A percentile compares a stretch with the other conserved stretches of the same genome.
Conservation (phyloP, 64 coral and sea anemone species). For the Dendrophyllia cribrosa region DNA sequence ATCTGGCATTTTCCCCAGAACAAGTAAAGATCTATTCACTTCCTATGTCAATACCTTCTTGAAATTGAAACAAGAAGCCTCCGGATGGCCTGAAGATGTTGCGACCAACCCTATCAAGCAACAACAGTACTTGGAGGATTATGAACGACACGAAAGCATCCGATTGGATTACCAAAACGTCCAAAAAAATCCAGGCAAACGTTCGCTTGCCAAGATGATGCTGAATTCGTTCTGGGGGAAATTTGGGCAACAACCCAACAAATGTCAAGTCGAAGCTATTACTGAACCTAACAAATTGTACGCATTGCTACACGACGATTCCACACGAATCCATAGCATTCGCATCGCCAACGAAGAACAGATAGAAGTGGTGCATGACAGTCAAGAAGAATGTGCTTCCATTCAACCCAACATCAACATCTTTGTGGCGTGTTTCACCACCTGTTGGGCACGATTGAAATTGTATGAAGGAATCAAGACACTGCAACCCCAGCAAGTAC, state of each 20-base stretch:
- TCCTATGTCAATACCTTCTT: constrained; percentile 36
- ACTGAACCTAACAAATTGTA: background rate
- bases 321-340: background rate
- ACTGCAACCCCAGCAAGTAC: background rate
- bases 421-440: constrained; percentile 40
- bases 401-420: constrained; percentile 23
- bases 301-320: constrained; percentile 26
- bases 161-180: background rate
- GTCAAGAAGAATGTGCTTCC: background rate
- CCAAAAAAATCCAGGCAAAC: background rate
- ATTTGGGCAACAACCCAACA: background rate
- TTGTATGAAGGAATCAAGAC: background rate
- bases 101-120: background rate
- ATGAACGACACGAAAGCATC: background rate
- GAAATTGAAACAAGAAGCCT: constrained; percentile 36
- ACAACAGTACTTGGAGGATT: background rate
- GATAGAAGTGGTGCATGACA: background rate
- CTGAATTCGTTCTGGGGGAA: constrained; percentile 45
- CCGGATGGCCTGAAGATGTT: background rate
- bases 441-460: constrained; percentile 44
- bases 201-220: background rate
- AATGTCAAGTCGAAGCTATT: background rate
- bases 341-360: background rate
- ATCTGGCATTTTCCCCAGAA: constrained; percentile 43
- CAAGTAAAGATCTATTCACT: background rate